phyloP scores from a whole-genome alignment of 2,888 invertebrate species.

The Maniola hyperantus region DNA sequence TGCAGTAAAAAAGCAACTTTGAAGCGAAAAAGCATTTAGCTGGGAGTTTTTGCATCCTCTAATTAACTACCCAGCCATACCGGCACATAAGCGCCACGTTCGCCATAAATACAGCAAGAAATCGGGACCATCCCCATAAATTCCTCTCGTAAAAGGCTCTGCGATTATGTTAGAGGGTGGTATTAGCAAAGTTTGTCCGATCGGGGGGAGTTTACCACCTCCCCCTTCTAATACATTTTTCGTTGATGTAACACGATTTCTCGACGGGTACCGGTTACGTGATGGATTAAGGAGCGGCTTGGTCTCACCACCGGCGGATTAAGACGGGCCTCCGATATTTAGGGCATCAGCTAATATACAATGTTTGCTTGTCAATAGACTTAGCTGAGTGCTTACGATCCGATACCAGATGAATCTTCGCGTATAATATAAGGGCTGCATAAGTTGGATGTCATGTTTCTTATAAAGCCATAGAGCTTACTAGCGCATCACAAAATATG shows the following conservation, averaged over 20 bases:
- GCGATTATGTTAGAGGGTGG: slow-evolving; percentile 83
- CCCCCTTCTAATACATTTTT: slow-evolving; percentile 82
- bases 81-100: slow-evolving; percentile 75
- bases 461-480: too few relatives aligned
- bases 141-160: slow-evolving; percentile 82
- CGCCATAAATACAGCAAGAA: slow-evolving; percentile 80
- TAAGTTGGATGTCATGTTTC: not conserved
- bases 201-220: slow-evolving; percentile 64
- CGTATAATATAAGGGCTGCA: slow-evolving; percentile 27
- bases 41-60: slow-evolving; percentile 64
- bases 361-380: slow-evolving; percentile 75
- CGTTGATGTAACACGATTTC: slow-evolving; percentile 84
- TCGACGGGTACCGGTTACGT: slow-evolving; percentile 82
- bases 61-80: slow-evolving; percentile 72
- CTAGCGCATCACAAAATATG: too few relatives aligned
- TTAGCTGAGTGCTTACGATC: slow-evolving; percentile 56
- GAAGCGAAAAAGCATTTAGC: slow-evolving; percentile 32
- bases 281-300: slow-evolving; percentile 80
- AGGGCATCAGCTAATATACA: slow-evolving; percentile 77
- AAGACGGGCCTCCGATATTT: slow-evolving; percentile 75
- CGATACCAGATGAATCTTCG: slow-evolving; percentile 27
- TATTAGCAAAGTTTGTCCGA: slow-evolving; percentile 83
- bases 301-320: slow-evolving; percentile 76
- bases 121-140: slow-evolving; percentile 82
- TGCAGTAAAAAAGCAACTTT: slow-evolving; percentile 25